Percentiles rank a stretch among this genome's conserved stretches.
Evolutionary conservation across 2,797 vertebrate genomes (phyloP).

Genomic region (Argyrosomus regius): DNA sequence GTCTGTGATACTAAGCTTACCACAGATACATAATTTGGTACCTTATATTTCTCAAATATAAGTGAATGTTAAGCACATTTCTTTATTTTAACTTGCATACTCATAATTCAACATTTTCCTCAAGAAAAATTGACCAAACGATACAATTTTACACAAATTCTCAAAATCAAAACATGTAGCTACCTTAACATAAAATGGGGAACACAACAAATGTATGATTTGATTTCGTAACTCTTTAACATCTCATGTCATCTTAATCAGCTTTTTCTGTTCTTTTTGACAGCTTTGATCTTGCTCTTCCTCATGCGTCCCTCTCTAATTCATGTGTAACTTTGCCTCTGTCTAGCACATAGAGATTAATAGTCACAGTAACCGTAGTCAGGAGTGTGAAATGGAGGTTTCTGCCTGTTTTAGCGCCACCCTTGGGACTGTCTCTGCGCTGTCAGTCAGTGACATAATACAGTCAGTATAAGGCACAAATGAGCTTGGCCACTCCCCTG

Average conservation of each 20-base stretch:
- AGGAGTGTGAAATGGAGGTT: constrained; percentile 71
- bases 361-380: constrained; percentile 56
- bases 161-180: constrained; percentile 7
- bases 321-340: constrained; percentile 43
- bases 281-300: constrained; percentile 59
- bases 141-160: not conserved
- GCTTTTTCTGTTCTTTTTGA: constrained; percentile 25
- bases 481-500: constrained; percentile 75
- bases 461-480: constrained; percentile 71
- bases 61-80: constrained; percentile 24
- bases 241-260: constrained; percentile 31
- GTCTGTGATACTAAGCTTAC: constrained; percentile 84
- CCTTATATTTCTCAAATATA: constrained; percentile 34
- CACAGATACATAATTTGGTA: constrained; percentile 71
- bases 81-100: not conserved
- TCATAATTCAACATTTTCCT: not conserved
- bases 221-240: constrained; percentile 22
- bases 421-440: constrained; percentile 57
- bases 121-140: not conserved
- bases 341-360: constrained; percentile 58
- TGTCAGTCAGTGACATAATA: constrained; percentile 74
- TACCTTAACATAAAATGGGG: not conserved
- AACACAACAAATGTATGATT: constrained; percentile 8
- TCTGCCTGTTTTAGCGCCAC: constrained; percentile 62
- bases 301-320: constrained; percentile 36